Evolutionary conservation across 2,888 invertebrate genomes (phyloP), one percentile per base, ranked within the genome.

Genomic region (Aspidiotus destructor): DNA sequence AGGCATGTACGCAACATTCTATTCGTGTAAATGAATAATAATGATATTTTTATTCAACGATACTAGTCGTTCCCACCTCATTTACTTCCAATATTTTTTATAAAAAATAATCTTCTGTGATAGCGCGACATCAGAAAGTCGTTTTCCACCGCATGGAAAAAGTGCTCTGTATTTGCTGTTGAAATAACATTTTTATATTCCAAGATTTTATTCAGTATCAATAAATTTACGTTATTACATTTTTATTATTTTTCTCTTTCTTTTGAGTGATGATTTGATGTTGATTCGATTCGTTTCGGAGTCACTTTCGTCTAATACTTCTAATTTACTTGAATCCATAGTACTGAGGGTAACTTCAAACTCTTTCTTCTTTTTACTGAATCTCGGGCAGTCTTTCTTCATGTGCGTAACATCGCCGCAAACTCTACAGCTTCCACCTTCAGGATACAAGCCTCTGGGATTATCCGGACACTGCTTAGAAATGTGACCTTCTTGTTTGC

Each of bases 391-490:
- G 75, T 90, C 88, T 76, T 86, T 88, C 73, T 84, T 87, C 71
- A 92, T 80, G 79, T 94, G 93, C 58, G 89, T 88, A 10, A 89
- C 88, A 76, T 89, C 89, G 7, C 89, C 90, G 79, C 93, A 94
- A 3, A 86, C 79, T 73, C 86, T 88, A 75, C 92, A 91, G n/a
- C 81, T 78, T 1, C 89, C 89, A 52, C 89, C 92, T 77, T 89
- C 85, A 0, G 93, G 92, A 79, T 92, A 94, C 8, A 91, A 78
- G 0, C 94, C 94, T 75, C 85, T 85, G 0, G 87, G 86, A 80
- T 94, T 94, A 75, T 92, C 87, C 6, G 92, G 89, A 77, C 94
- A 95, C 74, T 92, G 89, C 71, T 86, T 83, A 0, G 92, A 86
- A 73, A 94, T 86, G 77, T 95, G 94, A 8, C 94, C 94, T 78